Percentiles rank a stretch among this genome's conserved stretches.
phyloP scores from a whole-genome alignment of 2,888 invertebrate species.

The Orthosia cruda region DNA sequence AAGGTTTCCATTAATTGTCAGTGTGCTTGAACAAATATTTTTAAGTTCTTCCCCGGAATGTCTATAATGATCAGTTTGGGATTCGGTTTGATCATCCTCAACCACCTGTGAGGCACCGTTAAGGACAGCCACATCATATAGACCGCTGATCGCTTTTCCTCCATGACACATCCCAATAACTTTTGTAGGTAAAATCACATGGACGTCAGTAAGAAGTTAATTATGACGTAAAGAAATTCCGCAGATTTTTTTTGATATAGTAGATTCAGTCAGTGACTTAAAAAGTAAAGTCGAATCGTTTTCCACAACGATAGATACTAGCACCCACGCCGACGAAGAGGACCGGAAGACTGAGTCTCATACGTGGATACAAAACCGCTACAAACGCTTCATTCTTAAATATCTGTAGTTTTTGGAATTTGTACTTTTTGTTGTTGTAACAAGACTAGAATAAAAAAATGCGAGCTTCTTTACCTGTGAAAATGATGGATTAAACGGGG shows the following conservation, averaged over 20 bases:
- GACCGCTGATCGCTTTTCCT: conserved; percentile 40
- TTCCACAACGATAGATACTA: conserved; percentile 1
- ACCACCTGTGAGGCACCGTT: conserved; percentile 22
- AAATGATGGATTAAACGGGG: no score
- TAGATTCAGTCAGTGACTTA: conserved; percentile 6
- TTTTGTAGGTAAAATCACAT: conserved; percentile 6
- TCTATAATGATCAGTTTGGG: not conserved
- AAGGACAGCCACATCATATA: conserved; percentile 10
- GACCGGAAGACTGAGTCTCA: not conserved
- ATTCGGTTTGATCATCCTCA: not conserved
- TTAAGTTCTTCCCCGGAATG: not conserved
- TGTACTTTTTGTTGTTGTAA: no score
- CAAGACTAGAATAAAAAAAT: no score
- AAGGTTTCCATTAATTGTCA: no score
- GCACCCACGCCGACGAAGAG: not conserved
- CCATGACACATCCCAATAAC: conserved; percentile 33
- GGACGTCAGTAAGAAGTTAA: conserved; percentile 19
- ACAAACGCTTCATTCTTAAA: not conserved
- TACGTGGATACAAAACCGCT: not conserved
- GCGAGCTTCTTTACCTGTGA: no score
- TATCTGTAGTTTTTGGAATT: not conserved
- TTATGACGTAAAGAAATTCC: conserved; percentile 32
- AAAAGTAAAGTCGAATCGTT: not conserved
- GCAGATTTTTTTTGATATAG: conserved; percentile 1
- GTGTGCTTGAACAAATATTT: not conserved